Percentiles rank a stretch among this genome's conserved stretches.
Evolutionary conservation across 2,888 invertebrate species (phyloP).

Genomic region (Poecilus cupreus): DNA sequence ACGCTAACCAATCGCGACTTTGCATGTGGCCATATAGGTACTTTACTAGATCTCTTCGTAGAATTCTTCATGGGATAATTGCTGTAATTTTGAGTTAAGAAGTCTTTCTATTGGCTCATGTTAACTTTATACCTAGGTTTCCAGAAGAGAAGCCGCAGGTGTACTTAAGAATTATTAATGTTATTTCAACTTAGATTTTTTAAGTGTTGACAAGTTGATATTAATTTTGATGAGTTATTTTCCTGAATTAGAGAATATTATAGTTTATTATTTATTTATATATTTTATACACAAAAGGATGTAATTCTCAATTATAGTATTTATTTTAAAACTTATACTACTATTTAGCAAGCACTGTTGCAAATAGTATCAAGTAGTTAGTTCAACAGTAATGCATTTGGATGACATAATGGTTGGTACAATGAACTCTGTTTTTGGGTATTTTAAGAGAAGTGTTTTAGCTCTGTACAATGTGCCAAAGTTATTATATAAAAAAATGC

Average conservation of each 20-base stretch:
- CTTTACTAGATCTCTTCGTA: not conserved
- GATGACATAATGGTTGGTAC: no score
- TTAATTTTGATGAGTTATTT: not conserved
- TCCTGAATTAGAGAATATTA: no score
- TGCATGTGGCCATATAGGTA: not conserved
- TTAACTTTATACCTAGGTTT: not conserved
- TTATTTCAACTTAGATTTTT: not conserved
- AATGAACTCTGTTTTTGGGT: no score
- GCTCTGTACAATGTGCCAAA: no score
- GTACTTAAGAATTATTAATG: not conserved
- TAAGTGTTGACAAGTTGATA: not conserved
- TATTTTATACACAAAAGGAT: no score
- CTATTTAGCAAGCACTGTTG: not conserved
- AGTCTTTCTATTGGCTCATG: not conserved
- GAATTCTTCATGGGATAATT: not conserved
- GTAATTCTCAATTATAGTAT: no score
- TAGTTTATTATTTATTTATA: no score
- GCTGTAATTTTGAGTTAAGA: not conserved
- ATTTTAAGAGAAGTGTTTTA: no score
- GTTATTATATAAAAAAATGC: no score
- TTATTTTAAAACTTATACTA: not conserved
- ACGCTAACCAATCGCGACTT: not conserved
- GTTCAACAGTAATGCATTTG: no score
- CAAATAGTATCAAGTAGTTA: not conserved
- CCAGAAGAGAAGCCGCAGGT: not conserved